These are phyloP conservation scores for Lamellibrachia satsuma DNA, from an alignment of 2,888 invertebrate genomes.

Conservation along the genomic window DNA sequence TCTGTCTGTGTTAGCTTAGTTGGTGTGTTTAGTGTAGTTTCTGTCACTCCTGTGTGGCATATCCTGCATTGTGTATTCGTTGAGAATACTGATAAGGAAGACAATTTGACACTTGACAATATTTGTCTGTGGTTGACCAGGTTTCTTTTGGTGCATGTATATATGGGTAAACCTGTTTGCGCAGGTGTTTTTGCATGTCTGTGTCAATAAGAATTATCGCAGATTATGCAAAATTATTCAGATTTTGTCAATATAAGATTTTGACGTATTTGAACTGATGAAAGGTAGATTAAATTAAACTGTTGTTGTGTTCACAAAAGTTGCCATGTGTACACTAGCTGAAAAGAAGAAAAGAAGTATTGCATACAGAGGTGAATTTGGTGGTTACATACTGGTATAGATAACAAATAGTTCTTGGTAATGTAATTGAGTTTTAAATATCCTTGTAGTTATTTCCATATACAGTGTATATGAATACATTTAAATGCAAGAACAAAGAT, in stretches of 20 bases:
- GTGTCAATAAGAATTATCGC: neutral
- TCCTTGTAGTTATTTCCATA: too few relatives aligned
- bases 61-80: neutral
- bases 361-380: too few relatives aligned
- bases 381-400: too few relatives aligned
- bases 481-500: too few relatives aligned
- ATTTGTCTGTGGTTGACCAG: neutral
- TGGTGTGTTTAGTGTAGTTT: neutral
- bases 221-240: neutral
- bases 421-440: too few relatives aligned
- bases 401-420: too few relatives aligned
- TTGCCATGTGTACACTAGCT: too few relatives aligned
- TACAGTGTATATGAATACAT: too few relatives aligned
- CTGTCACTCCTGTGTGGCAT: neutral
- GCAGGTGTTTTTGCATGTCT: neutral
- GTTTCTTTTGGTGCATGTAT: neutral
- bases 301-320: too few relatives aligned
- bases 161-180: neutral
- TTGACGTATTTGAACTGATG: neutral
- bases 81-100: neutral
- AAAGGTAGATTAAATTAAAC: neutral
- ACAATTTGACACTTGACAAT: neutral
- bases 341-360: too few relatives aligned
- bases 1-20: neutral
- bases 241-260: too few relatives aligned